phyloP scores from a whole-genome alignment of 2,888 invertebrate species.

The Lepetodrilus schrolli region DNA sequence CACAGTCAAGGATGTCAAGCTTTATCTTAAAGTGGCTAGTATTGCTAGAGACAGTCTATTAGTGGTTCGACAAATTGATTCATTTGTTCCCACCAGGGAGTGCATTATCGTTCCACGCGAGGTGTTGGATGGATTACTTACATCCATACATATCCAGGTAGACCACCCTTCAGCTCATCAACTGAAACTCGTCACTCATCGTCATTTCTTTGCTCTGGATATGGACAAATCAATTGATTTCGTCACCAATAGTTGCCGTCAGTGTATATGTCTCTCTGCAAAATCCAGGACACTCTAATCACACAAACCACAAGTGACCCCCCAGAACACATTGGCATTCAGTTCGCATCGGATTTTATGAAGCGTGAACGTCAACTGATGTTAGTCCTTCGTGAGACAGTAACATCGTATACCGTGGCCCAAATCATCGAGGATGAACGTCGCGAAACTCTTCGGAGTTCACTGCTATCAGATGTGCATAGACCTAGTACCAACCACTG shows the following conservation, averaged over 20 bases:
- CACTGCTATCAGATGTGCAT: too few species aligned
- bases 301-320: too few species aligned
- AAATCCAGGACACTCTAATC: too few species aligned
- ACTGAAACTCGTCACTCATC: constrained; percentile 31
- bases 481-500: too few species aligned
- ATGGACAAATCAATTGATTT: constrained; percentile 15
- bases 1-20: constrained; percentile 38
- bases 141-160: constrained; percentile 37
- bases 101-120: constrained; percentile 34
- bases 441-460: neutral
- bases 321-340: neutral
- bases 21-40: constrained; percentile 32
- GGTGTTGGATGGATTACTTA: constrained; percentile 32
- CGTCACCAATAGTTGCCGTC: constrained; percentile 18
- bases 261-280: constrained; percentile 25
- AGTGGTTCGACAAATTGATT: constrained; percentile 25
- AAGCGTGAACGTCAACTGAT: neutral
- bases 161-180: constrained; percentile 35
- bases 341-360: neutral
- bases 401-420: neutral
- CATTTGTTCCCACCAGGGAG: constrained; percentile 15
- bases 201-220: constrained; percentile 32
- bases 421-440: neutral
- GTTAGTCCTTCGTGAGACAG: neutral
- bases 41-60: constrained; percentile 37